phyloP scores from a whole-genome alignment of 2,888 invertebrate species.

The Spilarctia lutea region DNA sequence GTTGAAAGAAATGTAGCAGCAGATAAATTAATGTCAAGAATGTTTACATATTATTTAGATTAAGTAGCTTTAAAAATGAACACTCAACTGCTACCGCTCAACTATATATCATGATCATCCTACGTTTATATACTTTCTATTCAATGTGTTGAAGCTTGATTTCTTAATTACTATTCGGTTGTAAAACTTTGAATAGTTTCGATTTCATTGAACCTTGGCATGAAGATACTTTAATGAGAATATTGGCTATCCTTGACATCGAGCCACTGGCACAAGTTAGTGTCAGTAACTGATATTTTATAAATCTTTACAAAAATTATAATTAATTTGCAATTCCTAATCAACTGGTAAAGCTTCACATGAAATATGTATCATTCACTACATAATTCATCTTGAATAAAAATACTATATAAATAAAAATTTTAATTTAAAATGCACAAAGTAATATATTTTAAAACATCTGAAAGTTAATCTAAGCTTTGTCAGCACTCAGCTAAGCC shows the following conservation, averaged over 20 bases:
- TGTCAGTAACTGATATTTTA: background rate
- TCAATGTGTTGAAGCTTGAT: background rate
- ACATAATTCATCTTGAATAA: background rate
- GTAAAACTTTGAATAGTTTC: background rate
- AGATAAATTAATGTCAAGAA: background rate
- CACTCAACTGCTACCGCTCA: background rate
- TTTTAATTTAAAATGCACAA: conserved; percentile 39
- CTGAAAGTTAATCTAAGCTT: conserved; percentile 60
- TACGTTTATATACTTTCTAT: background rate
- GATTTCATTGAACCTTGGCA: too few species aligned
- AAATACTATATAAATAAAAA: background rate
- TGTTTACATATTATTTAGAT: background rate
- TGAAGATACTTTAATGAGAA: too few species aligned
- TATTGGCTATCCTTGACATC: too few species aligned
- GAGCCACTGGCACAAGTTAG: too few species aligned
- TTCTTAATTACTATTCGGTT: background rate
- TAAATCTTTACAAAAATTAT: background rate
- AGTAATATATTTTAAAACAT: conserved; percentile 46
- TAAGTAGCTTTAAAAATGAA: background rate
- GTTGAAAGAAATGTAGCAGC: background rate
- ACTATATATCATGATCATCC: background rate
- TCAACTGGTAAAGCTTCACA: background rate
- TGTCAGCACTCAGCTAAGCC: conserved; percentile 60
- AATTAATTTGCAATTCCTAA: background rate
- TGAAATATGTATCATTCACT: background rate